These are phyloP conservation scores for Actinemys pallida DNA, from an alignment of 2,113 vertebrate species.

Conservation along the genomic window DNA sequence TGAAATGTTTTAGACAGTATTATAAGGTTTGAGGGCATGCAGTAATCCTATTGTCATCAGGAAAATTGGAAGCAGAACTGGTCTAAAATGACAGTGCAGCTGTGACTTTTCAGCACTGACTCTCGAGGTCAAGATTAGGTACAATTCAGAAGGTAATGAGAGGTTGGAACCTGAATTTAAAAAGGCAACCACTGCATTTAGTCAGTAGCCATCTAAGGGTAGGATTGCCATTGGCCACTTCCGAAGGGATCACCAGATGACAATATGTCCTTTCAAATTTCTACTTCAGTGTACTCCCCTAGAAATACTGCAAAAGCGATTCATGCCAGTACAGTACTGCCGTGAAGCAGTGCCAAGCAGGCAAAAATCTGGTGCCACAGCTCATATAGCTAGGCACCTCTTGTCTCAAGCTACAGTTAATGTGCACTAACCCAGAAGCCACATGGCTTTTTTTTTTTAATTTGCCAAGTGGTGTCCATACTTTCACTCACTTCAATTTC, in stretches of 20 bases:
- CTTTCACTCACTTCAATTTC: too few species aligned
- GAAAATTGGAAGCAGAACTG: neutral
- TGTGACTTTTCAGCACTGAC: neutral
- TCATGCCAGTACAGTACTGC: neutral
- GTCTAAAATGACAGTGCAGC: neutral
- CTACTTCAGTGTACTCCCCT: neutral
- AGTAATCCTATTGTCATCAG: too few species aligned
- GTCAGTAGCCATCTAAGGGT: neutral
- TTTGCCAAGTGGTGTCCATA: too few species aligned
- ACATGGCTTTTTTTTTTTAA: too few species aligned
- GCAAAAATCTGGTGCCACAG: neutral
- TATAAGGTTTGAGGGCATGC: too few species aligned
- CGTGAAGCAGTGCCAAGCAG: neutral
- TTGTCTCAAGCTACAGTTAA: too few species aligned
- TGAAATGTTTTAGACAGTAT: too few species aligned
- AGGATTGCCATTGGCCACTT: neutral
- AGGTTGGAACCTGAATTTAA: neutral
- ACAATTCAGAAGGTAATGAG: neutral
- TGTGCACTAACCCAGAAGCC: too few species aligned
- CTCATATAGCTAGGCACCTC: neutral
- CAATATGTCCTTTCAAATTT: neutral
- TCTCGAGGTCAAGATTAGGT: neutral
- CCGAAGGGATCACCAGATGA: neutral
- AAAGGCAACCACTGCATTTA: neutral
- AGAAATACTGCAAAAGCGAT: neutral